Evolutionary conservation across 92 coral and sea anemone genomes (phyloP).

Genomic region (Bergia sp.): DNA sequence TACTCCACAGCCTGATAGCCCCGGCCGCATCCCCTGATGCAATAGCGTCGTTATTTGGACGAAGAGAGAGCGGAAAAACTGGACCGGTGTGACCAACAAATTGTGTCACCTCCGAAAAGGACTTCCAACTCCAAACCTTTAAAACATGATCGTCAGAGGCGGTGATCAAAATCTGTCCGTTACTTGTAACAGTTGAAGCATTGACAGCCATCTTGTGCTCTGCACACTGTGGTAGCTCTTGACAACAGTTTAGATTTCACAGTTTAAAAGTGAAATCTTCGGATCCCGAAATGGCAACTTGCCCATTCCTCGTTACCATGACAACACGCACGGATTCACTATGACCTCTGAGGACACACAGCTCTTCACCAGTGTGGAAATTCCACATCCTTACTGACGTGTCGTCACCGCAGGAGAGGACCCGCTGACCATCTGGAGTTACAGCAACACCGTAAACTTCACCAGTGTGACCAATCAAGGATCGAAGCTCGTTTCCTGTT

Average conservation of each 20-base stretch:
- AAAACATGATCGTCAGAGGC: slow-evolving; percentile 55
- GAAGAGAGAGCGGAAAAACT: slow-evolving; percentile 55
- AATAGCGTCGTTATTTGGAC: slow-evolving; percentile 22
- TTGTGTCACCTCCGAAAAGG: slow-evolving; percentile 33
- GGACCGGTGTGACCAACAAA: slow-evolving; percentile 52
- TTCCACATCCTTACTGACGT: slow-evolving; percentile 57
- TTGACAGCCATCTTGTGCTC: slow-evolving; percentile 60
- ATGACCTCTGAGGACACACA: slow-evolving; percentile 57
- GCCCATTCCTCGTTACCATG: slow-evolving; percentile 42
- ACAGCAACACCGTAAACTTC: slow-evolving; percentile 62
- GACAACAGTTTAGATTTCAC: slow-evolving; percentile 48
- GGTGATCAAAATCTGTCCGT: slow-evolving; percentile 49
- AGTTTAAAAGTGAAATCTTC: slow-evolving; percentile 61
- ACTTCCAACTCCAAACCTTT: slow-evolving; percentile 58
- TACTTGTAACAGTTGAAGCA: slow-evolving; percentile 33
- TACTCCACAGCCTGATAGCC: slow-evolving; percentile 54
- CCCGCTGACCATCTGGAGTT: slow-evolving; percentile 52
- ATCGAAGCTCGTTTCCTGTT: slow-evolving; percentile 45
- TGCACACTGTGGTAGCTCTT: slow-evolving; percentile 30
- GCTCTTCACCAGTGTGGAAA: slow-evolving; percentile 50
- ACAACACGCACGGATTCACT: slow-evolving; percentile 62
- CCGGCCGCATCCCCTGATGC: slow-evolving; percentile 61
- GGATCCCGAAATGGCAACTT: slow-evolving; percentile 59
- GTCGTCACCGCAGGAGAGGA: slow-evolving; percentile 61
- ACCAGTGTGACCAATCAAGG: slow-evolving; percentile 64